Percentiles rank a stretch among this genome's conserved stretches.
phyloP scores from a whole-genome alignment of 2,797 vertebrate species.

The Epinephelus awoara region DNA sequence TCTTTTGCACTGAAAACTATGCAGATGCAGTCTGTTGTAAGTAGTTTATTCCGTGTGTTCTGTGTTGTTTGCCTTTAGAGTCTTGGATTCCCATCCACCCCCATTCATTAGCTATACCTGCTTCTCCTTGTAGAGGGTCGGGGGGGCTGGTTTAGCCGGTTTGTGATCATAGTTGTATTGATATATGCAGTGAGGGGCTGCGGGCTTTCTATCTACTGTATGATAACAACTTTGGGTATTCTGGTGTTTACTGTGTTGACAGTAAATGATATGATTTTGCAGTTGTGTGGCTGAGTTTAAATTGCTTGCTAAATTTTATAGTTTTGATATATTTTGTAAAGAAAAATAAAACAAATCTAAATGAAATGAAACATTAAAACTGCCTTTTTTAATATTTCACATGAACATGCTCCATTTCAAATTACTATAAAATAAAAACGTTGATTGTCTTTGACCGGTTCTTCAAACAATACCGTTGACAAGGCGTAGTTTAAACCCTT shows the following conservation, averaged over 20 bases:
- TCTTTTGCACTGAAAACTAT: slow-evolving; percentile 76
- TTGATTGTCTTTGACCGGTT: slow-evolving; percentile 1
- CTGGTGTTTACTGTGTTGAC: slow-evolving; percentile 18
- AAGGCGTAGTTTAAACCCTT: slow-evolving; percentile 43
- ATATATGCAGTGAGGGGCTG: slow-evolving; percentile 2
- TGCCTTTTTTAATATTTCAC: slow-evolving; percentile 2
- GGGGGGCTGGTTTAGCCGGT: slow-evolving; percentile 15
- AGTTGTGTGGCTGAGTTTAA: slow-evolving; percentile 33
- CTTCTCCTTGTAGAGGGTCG: not conserved
- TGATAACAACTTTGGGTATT: slow-evolving; percentile 42
- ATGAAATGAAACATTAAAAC: slow-evolving; percentile 4
- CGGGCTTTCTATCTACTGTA: slow-evolving; percentile 30
- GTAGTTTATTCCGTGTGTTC: slow-evolving; percentile 28
- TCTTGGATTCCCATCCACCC: slow-evolving; percentile 12
- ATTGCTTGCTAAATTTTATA: slow-evolving; percentile 2
- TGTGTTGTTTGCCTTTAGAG: slow-evolving; percentile 22
- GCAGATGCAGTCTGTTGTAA: slow-evolving; percentile 54
- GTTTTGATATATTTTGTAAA: slow-evolving; percentile 47
- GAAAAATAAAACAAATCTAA: slow-evolving; percentile 18
- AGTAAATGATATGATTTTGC: slow-evolving; percentile 17
- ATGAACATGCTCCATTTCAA: not conserved
- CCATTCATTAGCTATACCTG: not conserved
- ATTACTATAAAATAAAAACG: not conserved
- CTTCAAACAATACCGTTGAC: not conserved
- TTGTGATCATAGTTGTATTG: slow-evolving; percentile 18